phyloP scores from a whole-genome alignment of 2,113 vertebrate genomes.

The Chionodraco myersi region DNA sequence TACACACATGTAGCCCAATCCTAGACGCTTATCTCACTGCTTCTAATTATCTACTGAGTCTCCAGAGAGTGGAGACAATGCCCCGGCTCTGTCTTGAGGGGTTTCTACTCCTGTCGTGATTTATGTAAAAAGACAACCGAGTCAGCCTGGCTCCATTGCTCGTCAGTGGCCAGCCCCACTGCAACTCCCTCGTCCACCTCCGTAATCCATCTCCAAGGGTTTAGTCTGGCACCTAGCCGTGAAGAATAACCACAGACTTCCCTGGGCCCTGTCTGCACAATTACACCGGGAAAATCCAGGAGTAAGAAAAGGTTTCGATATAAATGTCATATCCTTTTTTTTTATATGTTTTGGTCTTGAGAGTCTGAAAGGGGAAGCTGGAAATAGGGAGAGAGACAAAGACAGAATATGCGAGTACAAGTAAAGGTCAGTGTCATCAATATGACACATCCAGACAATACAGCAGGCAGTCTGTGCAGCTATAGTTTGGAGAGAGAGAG shows the following conservation, averaged over 20 bases:
- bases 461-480: constrained; percentile 5
- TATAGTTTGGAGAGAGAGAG: constrained; percentile 16
- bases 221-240: constrained; percentile 59
- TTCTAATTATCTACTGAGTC: constrained; percentile 60
- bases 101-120: constrained; percentile 70
- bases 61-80: constrained; percentile 70
- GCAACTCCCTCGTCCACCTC: constrained; percentile 33
- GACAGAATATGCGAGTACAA: constrained; percentile 34
- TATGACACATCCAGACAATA: constrained; percentile 32
- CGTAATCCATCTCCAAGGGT: constrained; percentile 69
- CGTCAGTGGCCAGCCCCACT: constrained; percentile 36
- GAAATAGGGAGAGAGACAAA: not conserved
- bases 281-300: constrained; percentile 46
- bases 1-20: constrained; percentile 18
- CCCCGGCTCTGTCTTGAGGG: constrained; percentile 61
- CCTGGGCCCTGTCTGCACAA: constrained; percentile 44
- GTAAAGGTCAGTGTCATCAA: constrained; percentile 63
- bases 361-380: not conserved
- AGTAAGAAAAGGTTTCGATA: constrained; percentile 35
- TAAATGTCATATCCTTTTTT: constrained; percentile 50
- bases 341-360: constrained; percentile 11
- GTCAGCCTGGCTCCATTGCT: constrained; percentile 56
- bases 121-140: constrained; percentile 74
- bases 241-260: constrained; percentile 54
- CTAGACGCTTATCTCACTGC: constrained; percentile 70